A percentile compares a stretch with the other conserved stretches of the same genome.
Evolutionary conservation across 2,113 vertebrate genomes (phyloP).

Genomic region (Engystomops pustulosus): DNA sequence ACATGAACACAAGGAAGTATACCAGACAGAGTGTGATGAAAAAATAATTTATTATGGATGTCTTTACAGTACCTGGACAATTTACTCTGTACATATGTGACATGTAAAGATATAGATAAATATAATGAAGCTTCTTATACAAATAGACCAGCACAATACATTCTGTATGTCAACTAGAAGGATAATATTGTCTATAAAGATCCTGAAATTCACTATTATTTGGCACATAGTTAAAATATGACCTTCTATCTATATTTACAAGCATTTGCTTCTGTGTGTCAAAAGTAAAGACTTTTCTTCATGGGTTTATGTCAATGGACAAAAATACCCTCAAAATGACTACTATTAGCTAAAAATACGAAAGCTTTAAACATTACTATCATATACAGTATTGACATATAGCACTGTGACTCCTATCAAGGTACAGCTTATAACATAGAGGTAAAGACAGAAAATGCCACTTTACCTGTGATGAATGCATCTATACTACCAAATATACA

Average conservation of each 20-base stretch:
- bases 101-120: conserved; percentile 65
- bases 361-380: not conserved
- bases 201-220: conserved; percentile 23
- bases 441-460: conserved; percentile 12
- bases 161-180: conserved; percentile 20
- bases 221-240: conserved; percentile 43
- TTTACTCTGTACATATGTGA: conserved; percentile 75
- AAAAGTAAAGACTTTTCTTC: not conserved
- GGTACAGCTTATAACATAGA: not conserved
- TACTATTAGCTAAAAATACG: conserved; percentile 16
- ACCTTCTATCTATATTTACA: conserved; percentile 36
- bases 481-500: not conserved
- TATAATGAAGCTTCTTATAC: conserved; percentile 69
- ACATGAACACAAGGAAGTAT: not conserved
- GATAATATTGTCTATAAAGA: not conserved
- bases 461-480: not conserved
- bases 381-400: conserved; percentile 9
- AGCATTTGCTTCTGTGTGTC: conserved; percentile 20
- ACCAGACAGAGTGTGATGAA: conserved; percentile 66
- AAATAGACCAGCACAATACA: conserved; percentile 49
- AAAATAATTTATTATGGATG: conserved; percentile 81
- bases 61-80: conserved; percentile 72
- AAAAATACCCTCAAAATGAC: not conserved
- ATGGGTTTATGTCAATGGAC: conserved; percentile 1
- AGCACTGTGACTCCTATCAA: not conserved